These are phyloP conservation scores for Nestor notabilis DNA, from an alignment of 2,113 vertebrate species.

Conservation along the genomic window DNA sequence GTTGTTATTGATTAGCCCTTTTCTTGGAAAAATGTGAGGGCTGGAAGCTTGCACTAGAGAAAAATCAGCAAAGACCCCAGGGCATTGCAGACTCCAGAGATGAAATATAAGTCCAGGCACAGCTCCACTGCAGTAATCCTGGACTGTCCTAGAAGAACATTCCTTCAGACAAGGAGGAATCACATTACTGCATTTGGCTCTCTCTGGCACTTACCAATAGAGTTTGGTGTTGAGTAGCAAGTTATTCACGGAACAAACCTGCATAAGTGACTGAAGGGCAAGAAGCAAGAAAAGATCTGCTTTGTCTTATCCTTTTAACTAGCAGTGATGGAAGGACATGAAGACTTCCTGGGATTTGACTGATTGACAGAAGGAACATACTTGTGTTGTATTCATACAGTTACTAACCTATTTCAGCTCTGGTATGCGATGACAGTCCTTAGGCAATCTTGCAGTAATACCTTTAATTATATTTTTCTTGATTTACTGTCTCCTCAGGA, in stretches of 20 bases:
- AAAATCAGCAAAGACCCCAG: neutral
- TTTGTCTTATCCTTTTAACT: neutral
- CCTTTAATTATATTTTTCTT: neutral
- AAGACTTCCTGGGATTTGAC: neutral
- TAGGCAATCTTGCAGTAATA: neutral
- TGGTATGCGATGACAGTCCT: neutral
- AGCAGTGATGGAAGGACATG: neutral
- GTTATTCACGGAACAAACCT: neutral
- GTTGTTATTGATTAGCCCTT: neutral
- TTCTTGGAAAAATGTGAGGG: neutral
- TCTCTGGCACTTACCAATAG: neutral
- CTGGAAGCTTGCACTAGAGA: neutral
- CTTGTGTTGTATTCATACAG: neutral
- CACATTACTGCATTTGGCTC: neutral
- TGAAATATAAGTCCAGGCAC: neutral
- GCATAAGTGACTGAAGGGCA: neutral
- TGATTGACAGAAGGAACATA: neutral
- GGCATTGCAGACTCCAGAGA: neutral
- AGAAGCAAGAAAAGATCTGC: neutral
- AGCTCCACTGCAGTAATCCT: neutral
- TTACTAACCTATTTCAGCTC: neutral
- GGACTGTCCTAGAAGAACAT: neutral
- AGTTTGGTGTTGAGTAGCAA: neutral
- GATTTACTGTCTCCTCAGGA: neutral
- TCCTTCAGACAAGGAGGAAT: neutral